These are phyloP conservation scores for Verasper variegatus DNA, from an alignment of 2,113 vertebrate species.

Conservation along the genomic window DNA sequence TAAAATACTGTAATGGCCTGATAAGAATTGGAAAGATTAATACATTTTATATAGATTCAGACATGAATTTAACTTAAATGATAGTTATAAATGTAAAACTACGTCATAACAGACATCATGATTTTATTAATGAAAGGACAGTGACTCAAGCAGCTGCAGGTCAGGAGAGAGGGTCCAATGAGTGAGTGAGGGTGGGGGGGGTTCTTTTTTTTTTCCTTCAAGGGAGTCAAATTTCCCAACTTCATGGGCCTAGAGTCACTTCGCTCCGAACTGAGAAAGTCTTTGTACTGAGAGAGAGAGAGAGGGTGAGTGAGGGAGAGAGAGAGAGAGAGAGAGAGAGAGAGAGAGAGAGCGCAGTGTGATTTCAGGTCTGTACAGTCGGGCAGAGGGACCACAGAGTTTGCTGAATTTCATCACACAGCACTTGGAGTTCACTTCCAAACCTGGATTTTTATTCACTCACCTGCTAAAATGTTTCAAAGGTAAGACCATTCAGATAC, in stretches of 20 bases:
- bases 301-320: constrained; percentile 48
- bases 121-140: constrained; percentile 28
- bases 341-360: constrained; percentile 45
- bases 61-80: not conserved
- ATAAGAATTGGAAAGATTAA: not conserved
- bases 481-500: constrained; percentile 63
- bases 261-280: constrained; percentile 67
- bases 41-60: not conserved
- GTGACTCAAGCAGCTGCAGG: constrained; percentile 23
- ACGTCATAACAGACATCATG: not conserved
- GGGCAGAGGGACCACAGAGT: constrained; percentile 53
- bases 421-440: constrained; percentile 50
- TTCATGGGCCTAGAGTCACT: constrained; percentile 60
- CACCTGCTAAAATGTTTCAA: constrained; percentile 64
- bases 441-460: constrained; percentile 57
- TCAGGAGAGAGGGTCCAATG: constrained; percentile 51
- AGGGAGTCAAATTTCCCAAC: constrained; percentile 73
- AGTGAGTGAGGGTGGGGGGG: constrained; percentile 15
- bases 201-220: constrained; percentile 23
- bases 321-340: constrained; percentile 40
- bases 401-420: constrained; percentile 59
- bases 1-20: not conserved
- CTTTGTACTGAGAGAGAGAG: constrained; percentile 69
- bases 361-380: constrained; percentile 57
- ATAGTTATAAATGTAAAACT: not conserved